Evolutionary conservation across 2,113 vertebrate genomes (phyloP).

Genomic region (Pitta sordida): DNA sequence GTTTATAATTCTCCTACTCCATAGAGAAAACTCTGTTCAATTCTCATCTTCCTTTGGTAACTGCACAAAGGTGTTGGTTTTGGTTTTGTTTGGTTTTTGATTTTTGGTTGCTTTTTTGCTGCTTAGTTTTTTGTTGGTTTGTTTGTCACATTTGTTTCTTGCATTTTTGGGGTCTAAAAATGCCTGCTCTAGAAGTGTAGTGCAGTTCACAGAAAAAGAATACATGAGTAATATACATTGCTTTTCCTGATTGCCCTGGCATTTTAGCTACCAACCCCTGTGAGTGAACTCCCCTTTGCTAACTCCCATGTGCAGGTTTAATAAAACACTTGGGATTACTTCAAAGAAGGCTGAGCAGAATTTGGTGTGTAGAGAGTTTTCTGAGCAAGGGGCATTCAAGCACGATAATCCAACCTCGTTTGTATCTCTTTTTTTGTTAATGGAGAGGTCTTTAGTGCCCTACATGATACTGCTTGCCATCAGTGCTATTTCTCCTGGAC

Average conservation of each 20-base stretch:
- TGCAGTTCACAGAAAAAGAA: background rate
- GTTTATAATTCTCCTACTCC: background rate
- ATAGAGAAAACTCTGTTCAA: background rate
- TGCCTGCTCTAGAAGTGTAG: background rate
- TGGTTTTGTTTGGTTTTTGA: background rate
- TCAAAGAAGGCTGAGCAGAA: background rate
- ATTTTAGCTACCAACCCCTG: background rate
- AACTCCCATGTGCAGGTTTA: background rate
- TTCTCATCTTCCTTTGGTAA: background rate
- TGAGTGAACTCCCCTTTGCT: background rate
- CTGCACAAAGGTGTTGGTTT: background rate
- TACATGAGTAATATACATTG: background rate
- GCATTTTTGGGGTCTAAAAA: background rate
- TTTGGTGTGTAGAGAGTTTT: background rate
- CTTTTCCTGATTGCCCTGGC: accelerated
- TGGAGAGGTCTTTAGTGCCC: background rate
- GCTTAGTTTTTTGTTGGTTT: background rate
- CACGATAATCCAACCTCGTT: background rate
- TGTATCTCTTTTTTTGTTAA: background rate
- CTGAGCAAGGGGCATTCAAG: background rate
- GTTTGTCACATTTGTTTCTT: background rate
- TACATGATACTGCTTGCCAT: background rate
- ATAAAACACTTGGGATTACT: background rate
- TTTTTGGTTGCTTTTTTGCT: background rate
- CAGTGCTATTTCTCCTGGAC: background rate